Conservation (phyloP, 1,140 invertebrate genomes). For the Trachymyrmex cornetzi region DNA sequence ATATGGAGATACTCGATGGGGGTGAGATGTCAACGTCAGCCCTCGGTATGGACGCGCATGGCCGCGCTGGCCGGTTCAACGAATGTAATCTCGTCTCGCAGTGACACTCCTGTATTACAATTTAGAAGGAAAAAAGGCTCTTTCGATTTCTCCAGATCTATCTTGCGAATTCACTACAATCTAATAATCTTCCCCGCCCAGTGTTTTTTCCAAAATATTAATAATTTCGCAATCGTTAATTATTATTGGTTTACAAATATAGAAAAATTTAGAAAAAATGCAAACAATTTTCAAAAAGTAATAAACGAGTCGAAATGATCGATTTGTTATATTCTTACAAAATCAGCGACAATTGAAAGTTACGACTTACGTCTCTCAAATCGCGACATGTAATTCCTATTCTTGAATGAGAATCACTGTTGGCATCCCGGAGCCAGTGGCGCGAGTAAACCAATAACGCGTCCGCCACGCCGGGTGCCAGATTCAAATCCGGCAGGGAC, state of each 20-base stretch:
- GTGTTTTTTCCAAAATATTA: background rate
- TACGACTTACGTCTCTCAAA: background rate
- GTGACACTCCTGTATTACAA: slow-evolving; percentile 70
- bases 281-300: background rate
- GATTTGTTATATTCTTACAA: background rate
- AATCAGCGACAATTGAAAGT: background rate
- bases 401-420: slow-evolving; percentile 81
- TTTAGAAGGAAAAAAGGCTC: background rate
- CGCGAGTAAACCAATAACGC: slow-evolving; percentile 87
- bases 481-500: slow-evolving; percentile 85
- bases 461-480: slow-evolving; percentile 84
- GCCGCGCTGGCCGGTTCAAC: slow-evolving; percentile 68
- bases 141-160: background rate
- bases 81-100: slow-evolving; percentile 78
- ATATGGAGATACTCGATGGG: slow-evolving; percentile 65
- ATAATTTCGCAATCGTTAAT: background rate
- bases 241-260: background rate
- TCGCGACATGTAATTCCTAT: background rate
- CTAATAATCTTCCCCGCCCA: background rate
- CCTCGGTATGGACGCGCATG: slow-evolving; percentile 74
- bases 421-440: slow-evolving; percentile 82
- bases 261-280: background rate
- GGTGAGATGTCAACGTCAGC: slow-evolving; percentile 73
- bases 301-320: background rate
- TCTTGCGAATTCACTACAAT: background rate